Conservation (phyloP, 2,888 invertebrate species). For the Mystacides longicornis region DNA sequence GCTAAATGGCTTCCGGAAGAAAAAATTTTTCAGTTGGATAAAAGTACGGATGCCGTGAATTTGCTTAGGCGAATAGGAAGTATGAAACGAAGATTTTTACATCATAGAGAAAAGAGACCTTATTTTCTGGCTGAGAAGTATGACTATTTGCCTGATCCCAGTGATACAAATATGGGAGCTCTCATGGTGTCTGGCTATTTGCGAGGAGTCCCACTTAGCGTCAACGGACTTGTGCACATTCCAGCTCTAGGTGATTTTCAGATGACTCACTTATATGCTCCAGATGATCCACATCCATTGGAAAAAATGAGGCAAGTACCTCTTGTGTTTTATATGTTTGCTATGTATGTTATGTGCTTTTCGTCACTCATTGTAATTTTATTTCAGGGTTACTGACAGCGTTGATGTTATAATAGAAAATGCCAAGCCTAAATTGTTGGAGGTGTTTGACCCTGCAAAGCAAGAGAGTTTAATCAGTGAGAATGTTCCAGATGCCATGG, state of each 20-base stretch:
- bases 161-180: constrained; percentile 50
- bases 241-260: constrained; percentile 92
- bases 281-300: constrained; percentile 61
- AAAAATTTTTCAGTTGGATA: constrained; percentile 73
- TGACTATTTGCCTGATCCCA: constrained; percentile 51
- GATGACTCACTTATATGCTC: constrained; percentile 69
- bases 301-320: constrained; percentile 41
- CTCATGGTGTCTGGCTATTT: constrained; percentile 83
- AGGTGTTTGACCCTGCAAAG: constrained; percentile 54
- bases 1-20: constrained; percentile 74
- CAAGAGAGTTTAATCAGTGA: constrained; percentile 73
- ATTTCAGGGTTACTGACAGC: constrained; percentile 33
- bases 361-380: not conserved
- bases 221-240: constrained; percentile 84
- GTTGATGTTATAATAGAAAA: constrained; percentile 42
- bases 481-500: constrained; percentile 82
- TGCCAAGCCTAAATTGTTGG: constrained; percentile 45
- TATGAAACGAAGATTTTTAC: constrained; percentile 69
- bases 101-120: constrained; percentile 72
- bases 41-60: constrained; percentile 66
- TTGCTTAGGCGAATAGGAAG: constrained; percentile 60
- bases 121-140: constrained; percentile 78
- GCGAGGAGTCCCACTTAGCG: constrained; percentile 74
- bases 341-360: not conserved
- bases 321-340: constrained; percentile 12